Percentiles rank a stretch among this genome's conserved stretches.
phyloP scores from a whole-genome alignment of 1,140 invertebrate species.

The Diplogasteroides magnus region DNA sequence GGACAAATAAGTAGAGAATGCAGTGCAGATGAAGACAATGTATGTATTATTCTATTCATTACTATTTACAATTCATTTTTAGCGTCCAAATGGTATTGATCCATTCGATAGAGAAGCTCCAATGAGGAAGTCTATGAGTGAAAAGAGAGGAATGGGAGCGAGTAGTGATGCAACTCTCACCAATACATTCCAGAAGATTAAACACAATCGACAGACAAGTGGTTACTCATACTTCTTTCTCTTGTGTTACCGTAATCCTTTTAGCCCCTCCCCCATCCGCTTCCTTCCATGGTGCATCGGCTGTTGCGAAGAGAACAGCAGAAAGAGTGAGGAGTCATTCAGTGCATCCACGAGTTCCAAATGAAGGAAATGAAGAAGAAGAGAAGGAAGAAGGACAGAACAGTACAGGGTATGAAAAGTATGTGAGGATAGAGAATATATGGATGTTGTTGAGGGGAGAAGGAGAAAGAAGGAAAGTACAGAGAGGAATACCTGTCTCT shows the following conservation, averaged over 20 bases:
- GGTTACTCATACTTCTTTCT: slow-evolving; percentile 18
- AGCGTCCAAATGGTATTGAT: too few species aligned
- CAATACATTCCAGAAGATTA: slow-evolving; percentile 32
- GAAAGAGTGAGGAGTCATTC: background rate
- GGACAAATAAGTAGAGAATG: too few species aligned
- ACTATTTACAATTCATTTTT: too few species aligned
- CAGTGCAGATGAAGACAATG: too few species aligned
- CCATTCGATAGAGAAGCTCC: slow-evolving; percentile 26
- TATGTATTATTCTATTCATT: too few species aligned
- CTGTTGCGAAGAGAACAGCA: background rate
- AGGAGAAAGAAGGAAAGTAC: too few species aligned
- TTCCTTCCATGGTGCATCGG: background rate
- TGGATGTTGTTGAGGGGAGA: background rate
- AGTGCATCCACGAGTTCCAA: background rate
- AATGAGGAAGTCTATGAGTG: slow-evolving; percentile 26
- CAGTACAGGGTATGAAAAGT: too few species aligned
- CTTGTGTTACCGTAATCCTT: background rate
- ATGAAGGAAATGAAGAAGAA: background rate
- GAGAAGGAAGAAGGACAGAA: background rate
- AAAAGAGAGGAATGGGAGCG: slow-evolving; percentile 31
- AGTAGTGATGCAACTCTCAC: slow-evolving; percentile 30
- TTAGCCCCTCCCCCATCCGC: slow-evolving; percentile 11
- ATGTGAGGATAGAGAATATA: background rate
- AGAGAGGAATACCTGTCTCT: too few species aligned
- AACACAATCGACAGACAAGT: slow-evolving; percentile 36